phyloP scores from a whole-genome alignment of 2,888 invertebrate species.

The Tetragonula carbonaria region DNA sequence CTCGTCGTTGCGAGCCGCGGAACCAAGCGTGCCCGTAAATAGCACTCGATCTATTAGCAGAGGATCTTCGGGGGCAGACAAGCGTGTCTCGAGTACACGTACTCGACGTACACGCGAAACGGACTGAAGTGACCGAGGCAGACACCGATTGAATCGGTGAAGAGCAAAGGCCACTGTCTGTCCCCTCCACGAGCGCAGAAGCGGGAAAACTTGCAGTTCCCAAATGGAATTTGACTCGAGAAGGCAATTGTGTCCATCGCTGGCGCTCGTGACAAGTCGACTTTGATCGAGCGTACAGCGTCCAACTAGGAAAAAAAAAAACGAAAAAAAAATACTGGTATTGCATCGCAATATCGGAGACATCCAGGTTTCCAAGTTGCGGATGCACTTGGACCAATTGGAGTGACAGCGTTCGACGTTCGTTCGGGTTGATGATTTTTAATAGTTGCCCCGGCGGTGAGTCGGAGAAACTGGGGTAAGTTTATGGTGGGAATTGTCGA shows the following conservation, averaged over 20 bases:
- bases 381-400: neutral
- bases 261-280: neutral
- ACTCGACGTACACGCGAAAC: neutral
- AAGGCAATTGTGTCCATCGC: neutral
- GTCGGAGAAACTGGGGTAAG: neutral
- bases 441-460: neutral
- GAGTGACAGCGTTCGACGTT: neutral
- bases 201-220: neutral
- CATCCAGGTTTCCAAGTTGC: no score
- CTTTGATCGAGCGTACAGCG: neutral
- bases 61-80: slow-evolving; percentile 40
- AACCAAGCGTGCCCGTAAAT: slow-evolving; percentile 54
- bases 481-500: neutral
- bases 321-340: no score
- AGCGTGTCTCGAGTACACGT: slow-evolving; percentile 20
- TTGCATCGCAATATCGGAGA: no score
- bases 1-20: slow-evolving; percentile 64
- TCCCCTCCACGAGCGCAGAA: neutral
- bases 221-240: neutral
- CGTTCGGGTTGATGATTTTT: neutral
- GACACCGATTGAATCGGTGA: neutral
- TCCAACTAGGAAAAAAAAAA: no score
- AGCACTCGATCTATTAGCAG: slow-evolving; percentile 48
- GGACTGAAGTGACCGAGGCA: neutral
- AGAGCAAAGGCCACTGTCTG: neutral